Evolutionary conservation across 2,888 invertebrate species (phyloP).

Genomic region (Ctenicera cuprea): DNA sequence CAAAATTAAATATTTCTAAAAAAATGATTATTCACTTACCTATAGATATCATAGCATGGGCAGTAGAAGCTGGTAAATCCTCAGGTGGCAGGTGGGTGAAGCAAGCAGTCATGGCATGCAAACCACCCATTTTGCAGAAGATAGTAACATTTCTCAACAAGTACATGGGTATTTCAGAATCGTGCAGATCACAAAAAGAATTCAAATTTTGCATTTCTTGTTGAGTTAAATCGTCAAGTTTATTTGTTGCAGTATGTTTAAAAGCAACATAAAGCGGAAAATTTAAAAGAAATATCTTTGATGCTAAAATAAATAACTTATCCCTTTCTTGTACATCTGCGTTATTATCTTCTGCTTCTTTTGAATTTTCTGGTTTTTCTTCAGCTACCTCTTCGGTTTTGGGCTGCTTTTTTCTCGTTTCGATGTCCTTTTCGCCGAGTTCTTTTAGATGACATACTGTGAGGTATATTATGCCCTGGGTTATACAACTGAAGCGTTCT

Average conservation of each 20-base stretch:
- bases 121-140: constrained; percentile 94
- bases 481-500: constrained; percentile 91
- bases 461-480: constrained; percentile 90
- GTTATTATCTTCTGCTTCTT: constrained; percentile 67
- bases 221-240: constrained; percentile 87
- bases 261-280: constrained; percentile 93
- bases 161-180: constrained; percentile 94
- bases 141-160: constrained; percentile 93
- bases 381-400: constrained; percentile 65
- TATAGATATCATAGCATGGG: constrained; percentile 93
- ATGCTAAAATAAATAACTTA: constrained; percentile 89
- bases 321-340: constrained; percentile 86
- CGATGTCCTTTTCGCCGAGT: constrained; percentile 71
- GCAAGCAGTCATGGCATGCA: constrained; percentile 90
- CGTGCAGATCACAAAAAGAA: constrained; percentile 93
- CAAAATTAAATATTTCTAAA: no score
- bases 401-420: constrained; percentile 63
- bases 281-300: constrained; percentile 92
- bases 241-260: constrained; percentile 87
- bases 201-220: constrained; percentile 88
- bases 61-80: constrained; percentile 88
- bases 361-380: constrained; percentile 65
- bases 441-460: constrained; percentile 89
- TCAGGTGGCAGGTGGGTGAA: constrained; percentile 86
- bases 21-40: constrained; percentile 62